phyloP scores from a whole-genome alignment of 2,797 vertebrate species.

The Onychomys leucogaster region DNA sequence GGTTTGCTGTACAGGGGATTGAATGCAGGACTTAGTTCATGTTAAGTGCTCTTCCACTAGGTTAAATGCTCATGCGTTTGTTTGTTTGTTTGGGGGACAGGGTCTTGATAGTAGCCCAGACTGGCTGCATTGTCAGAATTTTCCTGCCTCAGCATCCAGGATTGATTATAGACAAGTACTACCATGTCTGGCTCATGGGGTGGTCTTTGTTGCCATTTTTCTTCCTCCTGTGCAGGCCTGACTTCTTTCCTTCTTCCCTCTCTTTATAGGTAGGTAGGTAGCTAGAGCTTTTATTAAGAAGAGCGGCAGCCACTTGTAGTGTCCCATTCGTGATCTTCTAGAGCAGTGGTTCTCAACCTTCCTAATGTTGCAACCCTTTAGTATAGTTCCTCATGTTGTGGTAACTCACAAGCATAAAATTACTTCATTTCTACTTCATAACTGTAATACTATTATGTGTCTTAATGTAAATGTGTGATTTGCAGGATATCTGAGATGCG shows the following conservation, averaged over 20 bases:
- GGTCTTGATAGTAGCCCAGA: neutral
- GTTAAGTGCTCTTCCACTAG: neutral
- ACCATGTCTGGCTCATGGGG: neutral
- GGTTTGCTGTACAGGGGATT: neutral
- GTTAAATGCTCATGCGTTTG: neutral
- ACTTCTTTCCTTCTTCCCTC: constrained; percentile 20
- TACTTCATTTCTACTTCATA: neutral
- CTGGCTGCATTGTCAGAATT: neutral
- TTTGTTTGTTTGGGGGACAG: neutral
- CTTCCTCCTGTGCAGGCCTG: neutral
- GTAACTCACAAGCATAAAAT: no score
- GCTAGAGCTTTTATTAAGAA: neutral
- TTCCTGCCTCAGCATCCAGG: neutral
- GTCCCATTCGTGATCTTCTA: neutral
- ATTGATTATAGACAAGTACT: neutral
- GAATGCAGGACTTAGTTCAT: neutral
- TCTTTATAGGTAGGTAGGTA: neutral
- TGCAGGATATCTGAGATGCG: neutral
- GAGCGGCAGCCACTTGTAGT: neutral
- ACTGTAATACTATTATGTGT: neutral
- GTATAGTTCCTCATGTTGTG: neutral
- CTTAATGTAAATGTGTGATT: neutral
- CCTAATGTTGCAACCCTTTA: neutral
- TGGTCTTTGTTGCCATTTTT: neutral
- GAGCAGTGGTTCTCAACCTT: neutral